phyloP scores from a whole-genome alignment of 2,113 vertebrate species.

The Loxodonta africana region DNA sequence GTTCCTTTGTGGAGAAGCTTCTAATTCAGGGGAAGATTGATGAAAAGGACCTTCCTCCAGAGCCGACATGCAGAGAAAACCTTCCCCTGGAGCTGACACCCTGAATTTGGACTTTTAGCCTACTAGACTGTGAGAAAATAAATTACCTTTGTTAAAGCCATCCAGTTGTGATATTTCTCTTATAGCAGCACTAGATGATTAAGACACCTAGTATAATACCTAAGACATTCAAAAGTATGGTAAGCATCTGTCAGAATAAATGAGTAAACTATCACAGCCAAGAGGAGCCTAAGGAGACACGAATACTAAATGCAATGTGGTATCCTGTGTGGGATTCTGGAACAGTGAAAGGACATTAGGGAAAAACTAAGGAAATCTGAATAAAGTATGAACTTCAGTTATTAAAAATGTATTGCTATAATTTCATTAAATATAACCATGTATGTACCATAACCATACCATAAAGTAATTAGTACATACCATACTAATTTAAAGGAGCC shows the following conservation, averaged over 20 bases:
- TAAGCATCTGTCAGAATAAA: not conserved
- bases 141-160: too few species aligned
- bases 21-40: too few species aligned
- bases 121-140: too few species aligned
- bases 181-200: too few species aligned
- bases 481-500: not conserved
- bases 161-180: too few species aligned
- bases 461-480: not conserved
- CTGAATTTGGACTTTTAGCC: too few species aligned
- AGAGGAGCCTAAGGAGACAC: not conserved
- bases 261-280: not conserved
- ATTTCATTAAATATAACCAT: not conserved
- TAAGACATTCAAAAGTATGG: not conserved
- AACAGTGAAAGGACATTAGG: not conserved
- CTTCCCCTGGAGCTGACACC: too few species aligned
- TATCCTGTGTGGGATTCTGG: not conserved
- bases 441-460: not conserved
- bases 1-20: too few species aligned
- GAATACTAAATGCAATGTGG: not conserved
- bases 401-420: not conserved
- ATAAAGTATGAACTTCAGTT: not conserved
- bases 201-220: not conserved
- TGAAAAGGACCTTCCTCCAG: too few species aligned
- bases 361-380: not conserved
- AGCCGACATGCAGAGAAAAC: too few species aligned